phyloP scores from a whole-genome alignment of 35 echinoderm and acorn worm species.

The Diadema setosum region DNA sequence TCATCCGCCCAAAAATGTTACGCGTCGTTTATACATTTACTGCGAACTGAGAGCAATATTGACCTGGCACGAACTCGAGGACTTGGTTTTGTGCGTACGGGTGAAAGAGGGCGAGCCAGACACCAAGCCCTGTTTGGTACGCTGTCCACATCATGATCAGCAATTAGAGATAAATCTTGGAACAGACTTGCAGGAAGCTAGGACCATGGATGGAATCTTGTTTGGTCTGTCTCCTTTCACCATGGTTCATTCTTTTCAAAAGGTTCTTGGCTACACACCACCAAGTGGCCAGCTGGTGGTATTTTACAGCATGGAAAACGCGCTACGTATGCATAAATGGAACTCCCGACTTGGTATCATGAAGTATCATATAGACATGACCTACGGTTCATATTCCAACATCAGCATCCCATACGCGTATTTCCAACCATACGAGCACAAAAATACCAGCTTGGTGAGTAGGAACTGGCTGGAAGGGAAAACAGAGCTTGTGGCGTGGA shows the following conservation, averaged over 20 bases:
- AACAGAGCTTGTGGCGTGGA: slow-evolving; percentile 67
- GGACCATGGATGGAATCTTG: slow-evolving; percentile 52
- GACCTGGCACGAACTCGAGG: slow-evolving; percentile 52
- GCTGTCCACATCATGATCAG: not conserved
- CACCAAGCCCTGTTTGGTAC: slow-evolving; percentile 24
- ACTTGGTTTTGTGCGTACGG: slow-evolving; percentile 9
- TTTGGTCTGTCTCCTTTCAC: slow-evolving; percentile 69
- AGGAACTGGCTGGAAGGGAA: slow-evolving; percentile 13
- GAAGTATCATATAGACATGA: slow-evolving; percentile 65
- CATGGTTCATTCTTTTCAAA: not conserved
- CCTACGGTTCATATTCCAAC: slow-evolving; percentile 42
- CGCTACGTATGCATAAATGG: slow-evolving; percentile 60
- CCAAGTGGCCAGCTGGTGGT: slow-evolving; percentile 19
- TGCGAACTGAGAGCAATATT: slow-evolving; percentile 29
- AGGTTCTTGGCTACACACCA: slow-evolving; percentile 27
- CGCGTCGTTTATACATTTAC: slow-evolving; percentile 36
- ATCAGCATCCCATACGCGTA: slow-evolving; percentile 61
- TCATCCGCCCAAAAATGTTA: not conserved
- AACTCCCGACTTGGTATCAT: not conserved
- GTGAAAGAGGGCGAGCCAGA: not conserved
- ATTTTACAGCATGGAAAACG: slow-evolving; percentile 73
- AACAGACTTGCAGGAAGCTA: not conserved
- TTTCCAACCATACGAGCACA: not conserved
- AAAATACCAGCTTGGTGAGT: not conserved
- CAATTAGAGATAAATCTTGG: slow-evolving; percentile 29